These are phyloP conservation scores for Notospermus geniculatus DNA, from an alignment of 1,140 invertebrate species.

Conservation along the genomic window DNA sequence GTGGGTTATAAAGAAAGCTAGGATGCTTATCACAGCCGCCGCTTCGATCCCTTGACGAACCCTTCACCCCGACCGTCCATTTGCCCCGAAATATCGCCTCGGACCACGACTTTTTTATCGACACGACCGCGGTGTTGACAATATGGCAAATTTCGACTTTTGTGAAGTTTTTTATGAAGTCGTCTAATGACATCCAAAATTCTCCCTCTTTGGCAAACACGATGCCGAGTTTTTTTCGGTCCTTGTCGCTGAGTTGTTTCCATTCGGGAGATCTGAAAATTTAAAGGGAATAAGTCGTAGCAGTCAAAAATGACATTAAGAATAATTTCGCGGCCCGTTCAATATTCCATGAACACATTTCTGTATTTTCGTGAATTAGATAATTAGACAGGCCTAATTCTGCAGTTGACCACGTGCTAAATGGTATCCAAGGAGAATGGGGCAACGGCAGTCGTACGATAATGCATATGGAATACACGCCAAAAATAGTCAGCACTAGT, in stretches of 20 bases:
- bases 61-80: conserved; percentile 56
- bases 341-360: too few species aligned
- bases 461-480: too few species aligned
- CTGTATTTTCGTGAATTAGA: too few species aligned
- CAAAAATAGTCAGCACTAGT: too few species aligned
- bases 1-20: conserved; percentile 63
- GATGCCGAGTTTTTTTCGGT: conserved; percentile 85
- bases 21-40: conserved; percentile 61
- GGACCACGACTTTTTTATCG: conserved; percentile 59
- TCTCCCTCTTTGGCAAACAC: conserved; percentile 93
- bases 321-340: too few species aligned
- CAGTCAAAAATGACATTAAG: too few species aligned
- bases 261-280: conserved; percentile 68
- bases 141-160: conserved; percentile 75
- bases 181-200: conserved; percentile 87
- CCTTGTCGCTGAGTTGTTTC: conserved; percentile 84
- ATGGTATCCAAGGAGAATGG: too few species aligned
- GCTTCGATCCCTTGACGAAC: conserved; percentile 54
- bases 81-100: conserved; percentile 53
- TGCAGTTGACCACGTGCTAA: too few species aligned
- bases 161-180: conserved; percentile 69
- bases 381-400: too few species aligned
- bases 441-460: too few species aligned
- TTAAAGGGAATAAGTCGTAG: not conserved
- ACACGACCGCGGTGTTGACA: conserved; percentile 63